These are phyloP conservation scores for Triplophysa dalaica DNA, from an alignment of 2,113 vertebrate species.

Conservation along the genomic window DNA sequence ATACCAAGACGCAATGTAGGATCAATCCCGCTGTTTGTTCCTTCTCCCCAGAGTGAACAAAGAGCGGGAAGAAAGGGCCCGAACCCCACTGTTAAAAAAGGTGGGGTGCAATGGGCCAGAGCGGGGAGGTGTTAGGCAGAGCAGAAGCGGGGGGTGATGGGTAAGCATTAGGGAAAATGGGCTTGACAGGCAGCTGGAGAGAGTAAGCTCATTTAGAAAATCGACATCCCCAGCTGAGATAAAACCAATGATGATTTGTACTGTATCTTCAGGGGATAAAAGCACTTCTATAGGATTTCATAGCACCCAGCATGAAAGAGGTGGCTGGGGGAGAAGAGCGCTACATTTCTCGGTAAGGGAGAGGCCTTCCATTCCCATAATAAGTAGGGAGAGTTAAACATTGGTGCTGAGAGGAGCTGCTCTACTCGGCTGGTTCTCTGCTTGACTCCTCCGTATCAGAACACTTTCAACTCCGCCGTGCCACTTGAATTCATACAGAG, in stretches of 20 bases:
- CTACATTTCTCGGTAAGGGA: constrained; percentile 69
- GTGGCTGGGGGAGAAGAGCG: constrained; percentile 62
- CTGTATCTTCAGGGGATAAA: constrained; percentile 84
- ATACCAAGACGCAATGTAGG: constrained; percentile 84
- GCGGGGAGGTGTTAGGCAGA: constrained; percentile 75
- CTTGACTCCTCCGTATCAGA: constrained; percentile 34
- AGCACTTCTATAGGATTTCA: constrained; percentile 73
- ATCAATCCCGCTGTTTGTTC: constrained; percentile 90
- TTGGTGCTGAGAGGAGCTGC: constrained; percentile 73
- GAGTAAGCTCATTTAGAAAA: constrained; percentile 89
- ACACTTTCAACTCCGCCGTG: background rate
- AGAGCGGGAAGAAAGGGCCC: constrained; percentile 80
- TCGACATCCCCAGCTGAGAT: constrained; percentile 92
- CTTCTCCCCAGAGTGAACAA: constrained; percentile 81
- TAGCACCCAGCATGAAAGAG: constrained; percentile 77
- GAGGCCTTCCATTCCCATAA: constrained; percentile 75
- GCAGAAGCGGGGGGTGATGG: constrained; percentile 80
- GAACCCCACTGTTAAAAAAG: constrained; percentile 70
- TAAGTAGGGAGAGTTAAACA: constrained; percentile 79
- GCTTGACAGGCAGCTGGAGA: constrained; percentile 73
- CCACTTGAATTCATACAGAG: constrained; percentile 18
- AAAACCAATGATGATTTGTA: constrained; percentile 94
- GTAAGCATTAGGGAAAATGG: constrained; percentile 71
- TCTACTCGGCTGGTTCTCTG: constrained; percentile 67
- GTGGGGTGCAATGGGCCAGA: constrained; percentile 67